Base-by-base conservation (phyloP, 2,797 vertebrate species). In the Sebastes minor region DNA sequence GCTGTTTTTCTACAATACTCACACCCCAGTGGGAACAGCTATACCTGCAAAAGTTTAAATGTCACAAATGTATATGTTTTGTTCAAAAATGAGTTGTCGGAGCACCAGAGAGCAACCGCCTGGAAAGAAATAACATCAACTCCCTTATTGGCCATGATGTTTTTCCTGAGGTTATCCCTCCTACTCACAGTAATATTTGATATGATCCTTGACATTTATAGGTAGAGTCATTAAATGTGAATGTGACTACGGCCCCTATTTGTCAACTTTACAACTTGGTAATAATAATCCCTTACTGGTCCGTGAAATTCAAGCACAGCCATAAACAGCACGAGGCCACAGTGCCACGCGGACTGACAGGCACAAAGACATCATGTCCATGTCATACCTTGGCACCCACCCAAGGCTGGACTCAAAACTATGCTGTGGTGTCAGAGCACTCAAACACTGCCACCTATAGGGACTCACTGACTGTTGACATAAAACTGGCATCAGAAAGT, bases 391-490 rank as follows among this genome's bases (percentile, higher is more conserved):
- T 4, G 4, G 67, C 23, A 9, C 32, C 52, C 81, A 68, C 33
- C 49, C n/a, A 55, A n/a, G 18, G n/a, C 1, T 57, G 11, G 23
- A 52, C 11, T 33, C 18, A 65, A 42, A 60, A 60, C 65, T 67
- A 42, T 69, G 72, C 53, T 71, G 53, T 5, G 10, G 25, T 27
- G 59, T 78, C 64, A 74, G 81, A 85, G 65, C 57, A 85, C 81
- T 75, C 55, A 86, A 93, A 94, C 84, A 91, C 91, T 89, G 94
- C 92, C 93, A 84, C 67, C 94, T 94, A 59, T 90, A 91, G 90
- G 86, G 68, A 27, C 38, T 69, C 2, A 11, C 32, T 57, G 63
- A 61, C 60, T 46, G n/a, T 59, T 53, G 14, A 16, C 5, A 1
- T 18, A 22, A 18, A 73, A 27, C 64, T 66, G 35, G 18, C 22